Conservation (phyloP, 2,888 invertebrate genomes). For the Brenthis ino region DNA sequence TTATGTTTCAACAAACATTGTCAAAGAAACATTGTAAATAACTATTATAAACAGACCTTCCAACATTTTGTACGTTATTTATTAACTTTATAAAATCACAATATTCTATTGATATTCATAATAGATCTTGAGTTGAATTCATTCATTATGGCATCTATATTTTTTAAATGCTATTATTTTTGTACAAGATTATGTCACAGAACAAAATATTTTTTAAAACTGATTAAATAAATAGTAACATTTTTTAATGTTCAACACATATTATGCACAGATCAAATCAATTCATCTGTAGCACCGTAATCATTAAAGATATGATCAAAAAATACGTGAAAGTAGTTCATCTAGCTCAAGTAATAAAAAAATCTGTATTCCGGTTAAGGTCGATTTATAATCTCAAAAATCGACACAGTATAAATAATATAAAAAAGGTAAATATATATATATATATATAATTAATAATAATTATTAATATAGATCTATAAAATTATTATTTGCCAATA, state of each 20-base stretch:
- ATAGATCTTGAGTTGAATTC: slow-evolving; percentile 35
- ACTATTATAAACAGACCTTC: slow-evolving; percentile 67
- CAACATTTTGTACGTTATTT: slow-evolving; percentile 70
- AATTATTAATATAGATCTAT: too few species aligned
- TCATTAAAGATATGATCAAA: not conserved
- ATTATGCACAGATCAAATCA: not conserved
- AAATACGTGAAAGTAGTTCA: not conserved
- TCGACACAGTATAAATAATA: too few species aligned
- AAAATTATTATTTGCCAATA: too few species aligned
- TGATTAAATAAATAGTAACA: too few species aligned
- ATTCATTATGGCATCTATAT: slow-evolving; percentile 53
- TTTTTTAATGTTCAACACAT: slow-evolving; percentile 4
- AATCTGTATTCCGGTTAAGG: not conserved
- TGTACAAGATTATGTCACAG: slow-evolving; percentile 21
- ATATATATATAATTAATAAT: too few species aligned
- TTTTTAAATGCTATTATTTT: slow-evolving; percentile 29
- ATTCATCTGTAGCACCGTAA: not conserved
- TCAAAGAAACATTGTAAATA: slow-evolving; percentile 61
- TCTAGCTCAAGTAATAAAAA: slow-evolving; percentile 2
- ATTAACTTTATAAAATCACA: slow-evolving; percentile 53
- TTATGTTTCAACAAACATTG: slow-evolving; percentile 42
- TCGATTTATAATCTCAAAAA: too few species aligned
- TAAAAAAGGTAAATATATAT: too few species aligned
- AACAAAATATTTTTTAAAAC: too few species aligned
- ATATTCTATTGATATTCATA: slow-evolving; percentile 44